Conservation (phyloP, 2,888 invertebrate species). For the Nomada fucata region DNA sequence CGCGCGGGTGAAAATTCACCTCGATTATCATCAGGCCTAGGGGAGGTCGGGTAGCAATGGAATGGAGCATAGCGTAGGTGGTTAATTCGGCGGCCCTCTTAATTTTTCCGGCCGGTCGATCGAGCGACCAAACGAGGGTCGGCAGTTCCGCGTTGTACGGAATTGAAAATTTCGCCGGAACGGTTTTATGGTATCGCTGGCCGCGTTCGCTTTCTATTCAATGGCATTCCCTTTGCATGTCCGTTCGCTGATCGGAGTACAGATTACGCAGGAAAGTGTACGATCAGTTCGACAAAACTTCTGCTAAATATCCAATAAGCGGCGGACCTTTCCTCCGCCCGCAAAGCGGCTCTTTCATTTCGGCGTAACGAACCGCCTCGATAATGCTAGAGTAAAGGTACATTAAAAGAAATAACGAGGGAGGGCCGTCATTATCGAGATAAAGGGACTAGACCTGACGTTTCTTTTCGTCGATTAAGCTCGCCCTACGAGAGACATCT, state of each 20-base stretch:
- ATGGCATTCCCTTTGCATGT: not conserved
- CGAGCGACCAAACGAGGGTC: not conserved
- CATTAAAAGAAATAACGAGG: constrained; percentile 13
- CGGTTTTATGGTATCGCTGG: not conserved
- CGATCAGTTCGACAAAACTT: constrained; percentile 5
- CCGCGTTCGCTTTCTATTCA: not conserved
- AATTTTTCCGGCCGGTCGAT: not conserved
- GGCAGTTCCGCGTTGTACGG: not conserved
- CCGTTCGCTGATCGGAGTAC: not conserved
- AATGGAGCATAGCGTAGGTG: not conserved
- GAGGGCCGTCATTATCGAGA: not conserved
- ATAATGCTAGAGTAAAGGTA: not conserved
- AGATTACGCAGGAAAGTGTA: not conserved
- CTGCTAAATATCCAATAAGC: constrained; percentile 13
- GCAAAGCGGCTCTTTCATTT: not conserved
- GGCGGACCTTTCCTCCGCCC: not conserved
- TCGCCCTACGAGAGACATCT: not conserved
- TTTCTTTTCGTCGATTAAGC: not conserved
- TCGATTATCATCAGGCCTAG: not conserved
- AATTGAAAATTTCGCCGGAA: constrained; percentile 7
- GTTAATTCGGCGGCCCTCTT: not conserved
- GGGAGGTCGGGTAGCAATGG: not conserved
- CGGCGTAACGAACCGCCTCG: not conserved
- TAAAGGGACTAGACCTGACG: not conserved
- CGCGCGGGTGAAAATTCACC: constrained; percentile 7